phyloP scores from a whole-genome alignment of 2,888 invertebrate species.

The Drosophila ustulata region DNA sequence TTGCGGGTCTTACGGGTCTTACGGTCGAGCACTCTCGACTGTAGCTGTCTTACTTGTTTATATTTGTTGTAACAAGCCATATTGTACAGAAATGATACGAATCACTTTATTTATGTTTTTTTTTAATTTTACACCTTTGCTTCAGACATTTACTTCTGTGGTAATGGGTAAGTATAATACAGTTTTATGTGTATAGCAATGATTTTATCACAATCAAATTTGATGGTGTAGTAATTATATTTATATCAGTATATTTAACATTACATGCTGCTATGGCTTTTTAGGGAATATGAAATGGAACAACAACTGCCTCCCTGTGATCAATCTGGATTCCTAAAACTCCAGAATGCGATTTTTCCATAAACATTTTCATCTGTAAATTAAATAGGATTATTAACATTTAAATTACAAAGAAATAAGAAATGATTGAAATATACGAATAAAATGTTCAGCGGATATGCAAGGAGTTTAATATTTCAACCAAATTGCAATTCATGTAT shows the following conservation, averaged over 20 bases:
- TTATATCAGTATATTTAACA: conserved; percentile 29
- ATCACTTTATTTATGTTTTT: conserved; percentile 2
- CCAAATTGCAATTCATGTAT: background rate
- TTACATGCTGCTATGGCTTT: conserved; percentile 20
- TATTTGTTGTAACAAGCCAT: background rate
- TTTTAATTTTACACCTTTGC: background rate
- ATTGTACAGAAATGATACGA: background rate
- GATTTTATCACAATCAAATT: conserved; percentile 23
- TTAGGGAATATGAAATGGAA: conserved; percentile 93
- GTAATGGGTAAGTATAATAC: conserved; percentile 6
- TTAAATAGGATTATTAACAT: background rate
- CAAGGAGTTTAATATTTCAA: no score
- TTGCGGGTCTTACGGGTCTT: no score
- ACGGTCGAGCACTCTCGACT: no score
- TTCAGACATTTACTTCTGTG: background rate
- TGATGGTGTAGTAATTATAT: conserved; percentile 20
- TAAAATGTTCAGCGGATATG: no score
- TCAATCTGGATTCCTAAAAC: conserved; percentile 93
- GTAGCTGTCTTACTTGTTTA: no score
- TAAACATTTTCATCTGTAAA: conserved; percentile 89
- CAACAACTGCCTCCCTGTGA: conserved; percentile 95
- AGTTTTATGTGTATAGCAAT: conserved; percentile 6
- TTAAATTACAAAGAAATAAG: background rate
- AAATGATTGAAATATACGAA: background rate
- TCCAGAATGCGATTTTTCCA: conserved; percentile 90